Evolutionary conservation across 2,113 vertebrate genomes (phyloP).

Genomic region (Sylvietta virens): DNA sequence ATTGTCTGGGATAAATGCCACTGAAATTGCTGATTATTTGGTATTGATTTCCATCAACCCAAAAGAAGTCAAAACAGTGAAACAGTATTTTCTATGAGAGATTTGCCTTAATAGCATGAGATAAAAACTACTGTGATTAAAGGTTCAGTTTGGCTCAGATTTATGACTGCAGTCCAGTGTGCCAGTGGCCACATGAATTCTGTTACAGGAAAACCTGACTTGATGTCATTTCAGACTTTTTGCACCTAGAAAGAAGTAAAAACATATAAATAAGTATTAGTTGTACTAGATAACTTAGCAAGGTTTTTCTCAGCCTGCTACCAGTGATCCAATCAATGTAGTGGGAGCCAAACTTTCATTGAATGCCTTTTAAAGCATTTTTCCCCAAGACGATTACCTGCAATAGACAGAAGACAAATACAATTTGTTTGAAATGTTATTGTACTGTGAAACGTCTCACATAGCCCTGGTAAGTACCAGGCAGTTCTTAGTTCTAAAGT

Average conservation of each 20-base stretch:
- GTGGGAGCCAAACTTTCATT: background rate
- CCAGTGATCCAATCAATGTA: background rate
- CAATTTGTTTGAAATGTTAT: background rate
- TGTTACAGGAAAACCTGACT: background rate
- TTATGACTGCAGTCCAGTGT: background rate
- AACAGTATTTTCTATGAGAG: background rate
- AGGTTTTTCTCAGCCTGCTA: background rate
- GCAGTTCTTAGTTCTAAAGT: background rate
- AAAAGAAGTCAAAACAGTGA: background rate
- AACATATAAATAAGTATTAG: background rate
- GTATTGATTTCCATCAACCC: background rate
- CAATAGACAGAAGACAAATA: background rate
- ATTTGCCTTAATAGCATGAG: background rate
- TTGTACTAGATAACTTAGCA: background rate
- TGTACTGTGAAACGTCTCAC: background rate
- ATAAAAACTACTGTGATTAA: background rate
- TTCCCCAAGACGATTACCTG: background rate
- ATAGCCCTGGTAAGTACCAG: background rate
- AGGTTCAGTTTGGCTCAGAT: background rate
- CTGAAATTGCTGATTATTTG: background rate
- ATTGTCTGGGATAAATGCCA: background rate
- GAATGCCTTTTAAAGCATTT: background rate
- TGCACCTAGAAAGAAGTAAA: background rate
- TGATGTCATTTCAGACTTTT: background rate
- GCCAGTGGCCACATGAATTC: background rate